phyloP scores from a whole-genome alignment of 2,797 vertebrate species.

The Phoxinus dragarum region DNA sequence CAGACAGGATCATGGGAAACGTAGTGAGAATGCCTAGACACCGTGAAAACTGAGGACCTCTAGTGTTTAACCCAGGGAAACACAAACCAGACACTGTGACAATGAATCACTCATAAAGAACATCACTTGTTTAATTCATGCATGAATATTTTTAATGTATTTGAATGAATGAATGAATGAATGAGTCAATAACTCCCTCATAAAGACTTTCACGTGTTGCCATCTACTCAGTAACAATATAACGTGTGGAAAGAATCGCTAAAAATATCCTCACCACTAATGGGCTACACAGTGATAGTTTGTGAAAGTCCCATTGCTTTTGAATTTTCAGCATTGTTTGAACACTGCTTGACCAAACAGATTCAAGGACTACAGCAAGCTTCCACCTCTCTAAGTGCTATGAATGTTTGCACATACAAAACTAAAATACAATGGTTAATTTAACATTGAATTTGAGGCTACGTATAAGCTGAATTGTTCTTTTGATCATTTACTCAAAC shows the following conservation, averaged over 20 bases:
- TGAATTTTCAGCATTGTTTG: background rate
- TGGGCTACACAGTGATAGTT: background rate
- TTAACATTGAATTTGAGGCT: slow-evolving; percentile 45
- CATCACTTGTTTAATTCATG: background rate
- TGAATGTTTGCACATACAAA: slow-evolving; percentile 46
- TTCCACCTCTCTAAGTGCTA: slow-evolving; percentile 40
- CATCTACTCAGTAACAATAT: background rate
- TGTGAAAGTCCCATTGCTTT: background rate
- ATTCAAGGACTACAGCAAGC: slow-evolving; percentile 54
- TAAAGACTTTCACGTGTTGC: background rate
- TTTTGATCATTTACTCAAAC: slow-evolving; percentile 60
- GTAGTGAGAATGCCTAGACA: no score
- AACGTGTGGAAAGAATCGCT: background rate
- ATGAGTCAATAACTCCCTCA: background rate
- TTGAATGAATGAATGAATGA: background rate
- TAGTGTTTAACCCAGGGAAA: no score
- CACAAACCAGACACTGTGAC: no score
- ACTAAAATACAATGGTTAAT: slow-evolving; percentile 46
- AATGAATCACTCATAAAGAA: background rate
- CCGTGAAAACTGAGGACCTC: no score
- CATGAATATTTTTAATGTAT: background rate
- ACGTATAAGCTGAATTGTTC: slow-evolving; percentile 43
- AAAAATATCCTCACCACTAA: background rate
- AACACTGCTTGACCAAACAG: slow-evolving; percentile 56
- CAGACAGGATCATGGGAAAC: no score